Evolutionary conservation across 2,113 vertebrate species (phyloP).

Genomic region (Tauraco erythrolophus): DNA sequence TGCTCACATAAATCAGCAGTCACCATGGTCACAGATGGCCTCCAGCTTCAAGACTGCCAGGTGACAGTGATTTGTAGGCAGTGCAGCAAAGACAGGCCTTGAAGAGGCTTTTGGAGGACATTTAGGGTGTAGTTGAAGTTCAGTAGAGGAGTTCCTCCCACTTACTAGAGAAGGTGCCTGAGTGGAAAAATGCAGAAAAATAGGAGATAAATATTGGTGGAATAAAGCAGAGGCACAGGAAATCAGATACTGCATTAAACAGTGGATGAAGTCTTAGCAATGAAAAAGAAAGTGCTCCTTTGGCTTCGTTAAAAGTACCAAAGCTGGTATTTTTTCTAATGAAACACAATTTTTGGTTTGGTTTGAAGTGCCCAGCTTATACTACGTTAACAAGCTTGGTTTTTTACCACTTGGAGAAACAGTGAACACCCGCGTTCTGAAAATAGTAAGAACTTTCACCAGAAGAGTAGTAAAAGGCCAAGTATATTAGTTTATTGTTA

Average conservation of each 20-base stretch:
- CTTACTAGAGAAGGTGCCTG: background rate
- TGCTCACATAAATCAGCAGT: constrained; percentile 44
- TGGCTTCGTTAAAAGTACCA: background rate
- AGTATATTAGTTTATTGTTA: background rate
- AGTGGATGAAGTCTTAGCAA: background rate
- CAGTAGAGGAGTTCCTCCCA: background rate
- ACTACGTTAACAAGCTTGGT: background rate
- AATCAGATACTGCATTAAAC: background rate
- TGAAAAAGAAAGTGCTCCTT: background rate
- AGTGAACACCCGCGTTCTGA: background rate
- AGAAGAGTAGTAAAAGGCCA: background rate
- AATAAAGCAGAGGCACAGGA: background rate
- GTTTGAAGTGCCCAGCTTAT: background rate
- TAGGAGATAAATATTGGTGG: background rate
- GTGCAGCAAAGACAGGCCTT: background rate
- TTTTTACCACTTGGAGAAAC: background rate
- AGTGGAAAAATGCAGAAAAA: background rate
- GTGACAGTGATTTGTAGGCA: constrained; percentile 42
- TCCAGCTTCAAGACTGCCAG: background rate
- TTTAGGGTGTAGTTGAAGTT: background rate
- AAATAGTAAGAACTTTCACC: background rate
- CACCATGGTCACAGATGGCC: constrained; percentile 34
- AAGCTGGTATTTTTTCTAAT: background rate
- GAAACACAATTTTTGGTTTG: background rate
- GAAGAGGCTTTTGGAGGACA: background rate